Base-by-base conservation (phyloP, 2,113 vertebrate species). In the Dunckerocampus dactyliophorus region DNA sequence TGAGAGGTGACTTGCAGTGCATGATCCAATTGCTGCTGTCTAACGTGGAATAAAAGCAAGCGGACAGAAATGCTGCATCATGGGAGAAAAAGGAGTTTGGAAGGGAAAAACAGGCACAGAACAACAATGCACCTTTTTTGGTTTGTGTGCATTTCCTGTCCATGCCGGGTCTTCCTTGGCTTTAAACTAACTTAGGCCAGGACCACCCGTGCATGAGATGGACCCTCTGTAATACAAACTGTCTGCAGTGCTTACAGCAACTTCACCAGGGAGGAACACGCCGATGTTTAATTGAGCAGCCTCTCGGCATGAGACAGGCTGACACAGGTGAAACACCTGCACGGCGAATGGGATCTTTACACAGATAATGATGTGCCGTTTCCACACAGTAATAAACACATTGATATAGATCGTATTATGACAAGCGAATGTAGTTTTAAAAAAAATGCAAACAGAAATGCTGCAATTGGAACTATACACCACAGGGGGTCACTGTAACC, bases 171-270 rank as follows among this genome's bases (percentile, higher is more conserved):
- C 17, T 19, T 19, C 17, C 19, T 8, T 47, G 47, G 8, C 31
- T 34, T 34, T 34, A 34, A 34, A 34, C 31, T 34, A 34, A 34
- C 31, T 34, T 34, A 8, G 31, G 7, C 4, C 31, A 1, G 7
- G 84, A 64, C 69, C 79, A 83, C 47, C 88, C 87, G 86, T 82
- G 88, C 84, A 81, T 89, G 86, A 83, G 78, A 88, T 88, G 75
- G 83, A 73, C 62, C 81, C 74, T 87, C 78, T 90, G 88, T 88
- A 89, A 88, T 87, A 89, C 88, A 89, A 88, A 89, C 85, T 85
- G 87, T 89, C 83, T 73, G 77, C 72, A 71, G 74, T 28, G 24
- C 24, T 28, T 28, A 28, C 24, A 28, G n/a, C n/a, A n/a, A n/a
- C 74, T 74, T 68, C 71, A 63, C 63, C 74, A 58, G 54, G 63